Percentiles rank a stretch among this genome's conserved stretches.
phyloP scores from a whole-genome alignment of 2,113 vertebrate species.

The Eira barbara region DNA sequence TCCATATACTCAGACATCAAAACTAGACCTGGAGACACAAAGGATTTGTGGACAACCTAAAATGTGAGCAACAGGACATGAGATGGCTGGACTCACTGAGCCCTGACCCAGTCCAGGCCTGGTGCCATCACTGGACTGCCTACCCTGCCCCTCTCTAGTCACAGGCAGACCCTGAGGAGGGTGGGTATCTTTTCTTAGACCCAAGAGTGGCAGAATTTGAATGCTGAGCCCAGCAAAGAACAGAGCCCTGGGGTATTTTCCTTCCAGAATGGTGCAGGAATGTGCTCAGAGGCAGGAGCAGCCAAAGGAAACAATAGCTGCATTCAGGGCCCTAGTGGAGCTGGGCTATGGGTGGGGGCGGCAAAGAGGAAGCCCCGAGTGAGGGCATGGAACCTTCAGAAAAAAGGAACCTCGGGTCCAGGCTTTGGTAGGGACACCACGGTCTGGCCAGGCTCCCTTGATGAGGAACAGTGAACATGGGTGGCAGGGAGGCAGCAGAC shows the following conservation, averaged over 20 bases:
- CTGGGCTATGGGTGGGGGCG: not conserved
- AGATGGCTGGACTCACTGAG: not conserved
- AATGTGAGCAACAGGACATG: not conserved
- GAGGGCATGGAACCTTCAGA: not conserved
- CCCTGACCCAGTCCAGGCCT: not conserved
- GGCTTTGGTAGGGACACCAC: not conserved
- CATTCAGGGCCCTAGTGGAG: constrained; percentile 48
- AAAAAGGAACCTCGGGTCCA: not conserved
- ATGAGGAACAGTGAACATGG: not conserved
- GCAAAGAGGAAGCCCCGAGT: not conserved
- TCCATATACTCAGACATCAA: not conserved
- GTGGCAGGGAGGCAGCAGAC: not conserved
- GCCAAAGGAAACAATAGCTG: constrained; percentile 65
- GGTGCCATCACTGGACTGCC: not conserved
- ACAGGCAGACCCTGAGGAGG: not conserved
- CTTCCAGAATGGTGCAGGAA: constrained; percentile 46
- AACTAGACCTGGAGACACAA: not conserved
- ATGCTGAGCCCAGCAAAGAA: not conserved
- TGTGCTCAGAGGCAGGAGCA: constrained; percentile 50
- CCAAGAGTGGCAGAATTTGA: not conserved
- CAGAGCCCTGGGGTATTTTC: not conserved
- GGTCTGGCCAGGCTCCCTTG: not conserved
- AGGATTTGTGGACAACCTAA: not conserved
- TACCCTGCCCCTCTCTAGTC: not conserved
- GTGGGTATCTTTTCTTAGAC: not conserved